Conservation (phyloP, 2,797 vertebrate species). For the Parambassis ranga region DNA sequence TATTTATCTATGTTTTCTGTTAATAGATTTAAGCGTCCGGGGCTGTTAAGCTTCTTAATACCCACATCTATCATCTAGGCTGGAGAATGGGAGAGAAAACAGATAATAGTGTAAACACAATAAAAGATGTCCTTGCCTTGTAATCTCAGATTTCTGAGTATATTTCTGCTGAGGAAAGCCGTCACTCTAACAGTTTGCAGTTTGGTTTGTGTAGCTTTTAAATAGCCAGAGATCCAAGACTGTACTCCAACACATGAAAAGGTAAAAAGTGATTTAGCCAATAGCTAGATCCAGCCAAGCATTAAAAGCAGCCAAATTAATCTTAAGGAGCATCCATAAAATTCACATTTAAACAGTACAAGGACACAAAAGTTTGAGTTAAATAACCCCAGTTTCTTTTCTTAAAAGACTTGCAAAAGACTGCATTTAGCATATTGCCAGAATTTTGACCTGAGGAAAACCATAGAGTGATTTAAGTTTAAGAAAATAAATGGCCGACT, state of each 20-base stretch:
- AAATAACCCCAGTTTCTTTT: conserved; percentile 26
- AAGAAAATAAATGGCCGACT: conserved; percentile 16
- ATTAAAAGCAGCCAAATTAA: conserved; percentile 25
- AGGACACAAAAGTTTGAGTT: conserved; percentile 38
- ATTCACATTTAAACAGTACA: conserved; percentile 18
- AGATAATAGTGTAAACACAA: too few relatives aligned
- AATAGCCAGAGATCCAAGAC: conserved; percentile 9
- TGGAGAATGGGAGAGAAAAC: too few relatives aligned
- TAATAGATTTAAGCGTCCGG: too few relatives aligned
- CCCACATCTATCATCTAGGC: background rate
- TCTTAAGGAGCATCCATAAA: conserved; percentile 48
- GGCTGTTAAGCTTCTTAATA: too few relatives aligned
- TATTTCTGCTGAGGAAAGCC: background rate
- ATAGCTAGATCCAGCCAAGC: conserved; percentile 31
- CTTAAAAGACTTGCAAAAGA: conserved; percentile 36
- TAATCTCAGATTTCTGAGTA: background rate
- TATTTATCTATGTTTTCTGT: too few relatives aligned
- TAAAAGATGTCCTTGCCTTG: background rate
- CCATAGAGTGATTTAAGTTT: conserved; percentile 15
- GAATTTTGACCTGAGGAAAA: conserved; percentile 26
- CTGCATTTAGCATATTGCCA: conserved; percentile 41
- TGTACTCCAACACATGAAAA: conserved; percentile 40
- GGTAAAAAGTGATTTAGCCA: conserved; percentile 40
- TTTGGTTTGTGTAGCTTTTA: background rate
- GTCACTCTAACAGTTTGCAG: conserved; percentile 11